Base-by-base conservation (phyloP, 2,113 vertebrate species). In the Osmerus eperlanus region DNA sequence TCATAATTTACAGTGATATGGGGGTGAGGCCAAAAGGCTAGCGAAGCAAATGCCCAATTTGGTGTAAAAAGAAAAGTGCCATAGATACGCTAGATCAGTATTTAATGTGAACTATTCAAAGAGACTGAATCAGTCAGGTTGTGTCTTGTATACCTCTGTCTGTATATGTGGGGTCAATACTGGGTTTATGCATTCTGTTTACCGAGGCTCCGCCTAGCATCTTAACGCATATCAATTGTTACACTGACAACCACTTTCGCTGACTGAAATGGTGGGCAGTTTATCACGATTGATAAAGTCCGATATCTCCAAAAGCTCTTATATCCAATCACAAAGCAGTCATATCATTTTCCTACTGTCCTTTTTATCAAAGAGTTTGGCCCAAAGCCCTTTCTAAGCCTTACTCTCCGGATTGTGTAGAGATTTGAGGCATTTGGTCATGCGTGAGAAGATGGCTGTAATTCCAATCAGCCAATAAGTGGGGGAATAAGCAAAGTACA, bases 291-390 rank as follows among this genome's bases (percentile, higher is more conserved):
- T 68, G 60, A 51, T 70, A 51, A 76, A 70, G 77, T 72, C 80
- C 70, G 80, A 85, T 84, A 83, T 84, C 52, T 70, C 68, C 68
- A 41, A 80, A 78, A 84, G 81, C 82, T 84, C 81, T 83, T 74
- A 84, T 86, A 84, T 86, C 83, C 77, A 87, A 82, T 86, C 75
- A 71, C 73, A 78, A 1, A 61, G 12, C 21, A 47, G 63, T 81
- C 78, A 41, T 55, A 67, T 53, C 70, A 84, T 74, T 75, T 55
- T 6, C 19, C 28, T 23, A 21, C 36, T 21, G 52, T 52, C 19
- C 18, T 18, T 47, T 47, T 47, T 12, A 47, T 47, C 41, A 47
- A 47, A 9, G 41, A 9, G 41, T 47, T 47, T 47, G 41, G 41
- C 41, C 41, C 41, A 47, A 47, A 47, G 41, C 41, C 9, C 41